A percentile compares a stretch with the other conserved stretches of the same genome.
These are phyloP conservation scores for Arrhopalites spinosus DNA, from an alignment of 2,888 invertebrate genomes.

Conservation along the genomic window DNA sequence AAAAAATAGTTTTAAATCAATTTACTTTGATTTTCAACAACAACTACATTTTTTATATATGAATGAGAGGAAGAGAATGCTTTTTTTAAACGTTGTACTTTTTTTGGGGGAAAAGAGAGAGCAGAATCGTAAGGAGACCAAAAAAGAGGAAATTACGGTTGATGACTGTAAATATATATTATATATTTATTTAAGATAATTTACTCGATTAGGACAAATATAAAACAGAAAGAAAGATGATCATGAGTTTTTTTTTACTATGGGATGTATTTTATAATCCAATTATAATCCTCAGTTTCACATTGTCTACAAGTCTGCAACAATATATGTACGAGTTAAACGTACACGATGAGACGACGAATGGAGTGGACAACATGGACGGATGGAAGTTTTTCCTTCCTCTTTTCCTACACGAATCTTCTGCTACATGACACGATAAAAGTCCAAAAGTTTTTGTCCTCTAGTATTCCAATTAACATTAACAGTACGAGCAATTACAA, in stretches of 20 bases:
- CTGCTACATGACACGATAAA: constrained; percentile 38
- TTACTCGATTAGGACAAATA: constrained; percentile 10
- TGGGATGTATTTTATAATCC: constrained; percentile 19
- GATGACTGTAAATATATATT: no score
- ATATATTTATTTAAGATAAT: neutral
- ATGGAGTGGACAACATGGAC: neutral
- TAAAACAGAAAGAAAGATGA: constrained; percentile 29
- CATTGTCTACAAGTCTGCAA: constrained; percentile 31
- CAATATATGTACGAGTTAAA: constrained; percentile 9
- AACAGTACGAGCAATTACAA: no score
- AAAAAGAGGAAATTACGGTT: neutral
- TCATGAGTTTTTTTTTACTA: constrained; percentile 31
- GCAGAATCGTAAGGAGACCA: neutral
- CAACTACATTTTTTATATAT: no score
- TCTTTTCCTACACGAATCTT: constrained; percentile 22
- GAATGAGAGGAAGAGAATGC: neutral
- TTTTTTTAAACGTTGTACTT: neutral
- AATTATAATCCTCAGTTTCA: constrained; percentile 27
- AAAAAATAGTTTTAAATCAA: no score
- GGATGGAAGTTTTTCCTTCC: constrained; percentile 24
- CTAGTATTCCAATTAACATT: neutral
- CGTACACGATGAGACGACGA: constrained; percentile 3
- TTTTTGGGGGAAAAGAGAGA: neutral
- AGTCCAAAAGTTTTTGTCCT: constrained; percentile 33
- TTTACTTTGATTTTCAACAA: no score